Evolutionary conservation across 2,113 vertebrate species (phyloP).

Genomic region (Pionites leucogaster): DNA sequence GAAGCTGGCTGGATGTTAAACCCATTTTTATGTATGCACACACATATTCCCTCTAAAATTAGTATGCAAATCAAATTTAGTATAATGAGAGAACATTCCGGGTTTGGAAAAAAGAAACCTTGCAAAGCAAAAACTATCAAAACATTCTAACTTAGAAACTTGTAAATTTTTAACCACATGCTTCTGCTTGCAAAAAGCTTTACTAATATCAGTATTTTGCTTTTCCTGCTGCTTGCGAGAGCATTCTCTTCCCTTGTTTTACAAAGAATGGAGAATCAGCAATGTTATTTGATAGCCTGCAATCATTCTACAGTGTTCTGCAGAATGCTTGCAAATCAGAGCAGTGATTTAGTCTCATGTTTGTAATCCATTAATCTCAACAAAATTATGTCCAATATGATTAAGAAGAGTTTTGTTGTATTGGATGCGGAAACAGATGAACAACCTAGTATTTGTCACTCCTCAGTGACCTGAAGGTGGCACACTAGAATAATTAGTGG

Average conservation of each 20-base stretch:
- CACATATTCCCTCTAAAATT: background rate
- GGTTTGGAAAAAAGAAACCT: background rate
- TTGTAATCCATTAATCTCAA: background rate
- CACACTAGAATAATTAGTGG: background rate
- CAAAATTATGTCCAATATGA: background rate
- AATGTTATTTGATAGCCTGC: background rate
- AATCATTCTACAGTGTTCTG: background rate
- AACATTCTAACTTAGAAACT: background rate
- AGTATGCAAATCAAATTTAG: background rate
- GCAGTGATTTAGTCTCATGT: background rate
- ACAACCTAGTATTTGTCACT: background rate
- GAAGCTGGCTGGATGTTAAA: background rate
- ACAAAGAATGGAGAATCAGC: background rate
- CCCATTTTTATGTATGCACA: background rate
- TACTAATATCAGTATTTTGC: background rate
- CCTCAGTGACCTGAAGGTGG: slow-evolving; percentile 9
- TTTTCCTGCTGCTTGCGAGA: background rate
- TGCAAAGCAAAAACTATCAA: background rate
- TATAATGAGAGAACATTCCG: background rate
- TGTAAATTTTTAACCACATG: background rate
- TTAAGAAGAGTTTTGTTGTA: background rate
- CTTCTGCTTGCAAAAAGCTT: background rate
- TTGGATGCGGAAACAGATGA: background rate
- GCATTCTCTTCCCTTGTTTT: background rate
- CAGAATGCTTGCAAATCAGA: background rate